These are phyloP conservation scores for Hemaris fuciformis DNA, from an alignment of 2,888 invertebrate species.

Conservation along the genomic window DNA sequence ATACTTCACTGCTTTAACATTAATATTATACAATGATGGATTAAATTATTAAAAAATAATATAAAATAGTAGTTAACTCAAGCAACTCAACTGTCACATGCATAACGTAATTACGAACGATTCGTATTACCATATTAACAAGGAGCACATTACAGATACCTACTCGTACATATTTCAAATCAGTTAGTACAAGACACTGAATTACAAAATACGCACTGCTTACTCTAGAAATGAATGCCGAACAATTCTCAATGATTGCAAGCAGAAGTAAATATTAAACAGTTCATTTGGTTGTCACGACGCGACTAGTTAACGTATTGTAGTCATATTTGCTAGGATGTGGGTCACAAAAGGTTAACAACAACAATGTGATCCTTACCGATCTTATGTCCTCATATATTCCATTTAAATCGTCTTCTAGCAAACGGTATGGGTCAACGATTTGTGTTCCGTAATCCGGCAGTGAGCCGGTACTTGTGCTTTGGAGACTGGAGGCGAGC, in stretches of 20 bases:
- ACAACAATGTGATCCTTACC: conserved; percentile 70
- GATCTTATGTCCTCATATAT: conserved; percentile 93
- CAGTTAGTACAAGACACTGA: not conserved
- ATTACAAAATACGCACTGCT: not conserved
- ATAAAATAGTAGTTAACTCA: not conserved
- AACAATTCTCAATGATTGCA: not conserved
- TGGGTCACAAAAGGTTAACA: not conserved
- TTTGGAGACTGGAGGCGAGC: conserved; percentile 86
- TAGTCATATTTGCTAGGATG: not conserved
- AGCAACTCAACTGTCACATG: too few species aligned
- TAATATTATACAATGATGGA: not conserved
- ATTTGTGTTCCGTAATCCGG: conserved; percentile 86
- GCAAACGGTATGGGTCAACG: conserved; percentile 92
- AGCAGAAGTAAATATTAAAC: conserved; percentile 2
- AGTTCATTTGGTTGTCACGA: not conserved
- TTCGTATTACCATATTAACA: not conserved
- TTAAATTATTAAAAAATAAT: not conserved
- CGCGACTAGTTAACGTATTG: not conserved
- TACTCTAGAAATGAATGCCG: not conserved
- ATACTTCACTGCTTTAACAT: not conserved
- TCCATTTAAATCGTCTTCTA: conserved; percentile 93
- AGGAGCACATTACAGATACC: not conserved
- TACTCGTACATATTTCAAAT: not conserved
- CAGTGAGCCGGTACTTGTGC: conserved; percentile 90
- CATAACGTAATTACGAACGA: not conserved